phyloP scores from a whole-genome alignment of 2,888 invertebrate species.

The Ennomos fuscantarius region DNA sequence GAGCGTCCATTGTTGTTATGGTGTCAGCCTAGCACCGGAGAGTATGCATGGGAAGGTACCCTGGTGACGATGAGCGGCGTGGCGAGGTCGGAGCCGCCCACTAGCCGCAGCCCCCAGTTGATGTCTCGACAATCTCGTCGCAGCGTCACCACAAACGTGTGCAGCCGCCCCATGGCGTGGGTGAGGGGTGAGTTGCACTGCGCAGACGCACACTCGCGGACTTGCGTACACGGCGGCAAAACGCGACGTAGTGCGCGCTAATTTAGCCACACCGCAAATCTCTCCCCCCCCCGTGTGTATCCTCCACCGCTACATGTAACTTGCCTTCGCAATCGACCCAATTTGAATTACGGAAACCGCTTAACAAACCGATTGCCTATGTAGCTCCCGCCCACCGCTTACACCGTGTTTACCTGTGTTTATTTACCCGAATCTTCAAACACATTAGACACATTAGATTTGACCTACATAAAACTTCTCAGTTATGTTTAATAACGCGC shows the following conservation, averaged over 20 bases:
- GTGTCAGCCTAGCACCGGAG: constrained; percentile 8
- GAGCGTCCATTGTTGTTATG: constrained; percentile 28
- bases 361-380: constrained; percentile 52
- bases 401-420: constrained; percentile 39
- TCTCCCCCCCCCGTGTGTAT: constrained; percentile 60
- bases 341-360: constrained; percentile 72
- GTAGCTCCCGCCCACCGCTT: constrained; percentile 41
- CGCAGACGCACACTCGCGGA: constrained; percentile 58
- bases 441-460: constrained; percentile 42
- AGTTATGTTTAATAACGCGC: constrained; percentile 32
- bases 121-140: constrained; percentile 88
- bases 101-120: constrained; percentile 95
- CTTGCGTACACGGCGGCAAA: constrained; percentile 70
- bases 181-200: constrained; percentile 55
- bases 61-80: constrained; percentile 95
- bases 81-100: constrained; percentile 94
- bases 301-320: constrained; percentile 57
- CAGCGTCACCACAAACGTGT: constrained; percentile 91
- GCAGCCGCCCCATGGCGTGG: constrained; percentile 87
- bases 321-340: constrained; percentile 76
- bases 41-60: constrained; percentile 78
- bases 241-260: constrained; percentile 78
- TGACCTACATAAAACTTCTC: constrained; percentile 47
- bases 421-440: constrained; percentile 48
- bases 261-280: constrained; percentile 72